Evolutionary conservation across 2,797 vertebrate genomes (phyloP).

Genomic region (Cirrhinus molitorella): DNA sequence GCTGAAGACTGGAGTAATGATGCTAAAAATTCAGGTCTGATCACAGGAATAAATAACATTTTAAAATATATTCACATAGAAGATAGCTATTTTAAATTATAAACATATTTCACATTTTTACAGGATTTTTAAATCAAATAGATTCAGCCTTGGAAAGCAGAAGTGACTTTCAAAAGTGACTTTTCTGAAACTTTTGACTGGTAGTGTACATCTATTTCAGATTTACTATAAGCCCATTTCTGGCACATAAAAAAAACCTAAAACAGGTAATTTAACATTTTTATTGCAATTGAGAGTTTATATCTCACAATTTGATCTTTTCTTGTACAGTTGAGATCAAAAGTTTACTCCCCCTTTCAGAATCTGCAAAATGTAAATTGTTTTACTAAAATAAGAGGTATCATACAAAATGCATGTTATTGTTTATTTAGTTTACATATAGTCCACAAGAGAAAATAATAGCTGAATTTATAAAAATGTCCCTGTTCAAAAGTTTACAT

Average conservation of each 20-base stretch:
- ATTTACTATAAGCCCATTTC: background rate
- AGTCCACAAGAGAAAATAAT: no score
- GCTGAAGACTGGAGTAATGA: background rate
- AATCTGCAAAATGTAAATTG: no score
- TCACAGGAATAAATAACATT: background rate
- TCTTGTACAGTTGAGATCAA: no score
- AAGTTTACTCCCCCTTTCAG: no score
- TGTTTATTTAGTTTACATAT: no score
- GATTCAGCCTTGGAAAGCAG: background rate
- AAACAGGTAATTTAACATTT: background rate
- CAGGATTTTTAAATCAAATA: background rate
- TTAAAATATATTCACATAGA: background rate
- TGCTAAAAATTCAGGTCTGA: background rate
- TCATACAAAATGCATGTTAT: no score
- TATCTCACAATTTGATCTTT: background rate
- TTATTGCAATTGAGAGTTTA: background rate
- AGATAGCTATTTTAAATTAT: background rate
- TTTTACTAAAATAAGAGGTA: no score
- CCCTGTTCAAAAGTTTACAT: no score
- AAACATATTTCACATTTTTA: background rate
- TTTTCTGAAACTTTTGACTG: background rate
- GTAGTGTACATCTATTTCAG: no score
- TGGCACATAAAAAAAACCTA: background rate
- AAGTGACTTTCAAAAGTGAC: background rate
- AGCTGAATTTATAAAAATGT: no score